Conservation (phyloP, 30 jellyfish, hydroid and myxozoan species). For the Turritopsis dohrnii region DNA sequence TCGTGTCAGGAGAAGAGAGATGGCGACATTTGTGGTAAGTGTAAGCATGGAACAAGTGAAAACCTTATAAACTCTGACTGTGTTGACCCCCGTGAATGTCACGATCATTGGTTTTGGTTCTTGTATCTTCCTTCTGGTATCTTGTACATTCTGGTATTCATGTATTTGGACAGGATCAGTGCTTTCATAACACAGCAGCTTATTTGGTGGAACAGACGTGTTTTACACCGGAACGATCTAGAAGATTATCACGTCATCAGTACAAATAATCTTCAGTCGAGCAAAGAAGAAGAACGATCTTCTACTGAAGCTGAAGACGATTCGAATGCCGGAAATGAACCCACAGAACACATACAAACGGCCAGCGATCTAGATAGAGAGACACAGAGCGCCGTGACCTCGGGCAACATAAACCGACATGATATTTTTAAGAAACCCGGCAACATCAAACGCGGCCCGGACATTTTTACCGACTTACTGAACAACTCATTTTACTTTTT, state of each 20-base stretch:
- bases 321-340: not conserved
- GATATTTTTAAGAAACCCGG: conserved; percentile 5
- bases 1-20: conserved; percentile 59
- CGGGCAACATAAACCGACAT: not conserved
- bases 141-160: conserved; percentile 46
- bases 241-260: conserved; percentile 17
- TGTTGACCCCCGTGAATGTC: conserved; percentile 40
- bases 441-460: conserved; percentile 32
- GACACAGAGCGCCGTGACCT: not conserved
- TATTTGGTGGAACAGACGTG: conserved; percentile 58
- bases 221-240: conserved; percentile 17
- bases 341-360: not conserved
- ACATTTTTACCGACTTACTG: conserved; percentile 57
- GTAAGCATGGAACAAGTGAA: conserved; percentile 69
- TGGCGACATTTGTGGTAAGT: conserved; percentile 77
- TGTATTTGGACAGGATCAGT: conserved; percentile 72
- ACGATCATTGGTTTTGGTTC: conserved; percentile 88
- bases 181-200: conserved; percentile 56
- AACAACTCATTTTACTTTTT: conserved; percentile 71
- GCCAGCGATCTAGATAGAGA: not conserved
- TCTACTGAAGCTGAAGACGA: not conserved
- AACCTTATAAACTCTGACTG: conserved; percentile 71
- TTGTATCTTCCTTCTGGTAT: conserved; percentile 62
- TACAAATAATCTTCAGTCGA: not conserved
- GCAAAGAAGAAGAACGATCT: not conserved